Evolutionary conservation across 2,797 vertebrate species (phyloP).

Genomic region (Spea hammondii): DNA sequence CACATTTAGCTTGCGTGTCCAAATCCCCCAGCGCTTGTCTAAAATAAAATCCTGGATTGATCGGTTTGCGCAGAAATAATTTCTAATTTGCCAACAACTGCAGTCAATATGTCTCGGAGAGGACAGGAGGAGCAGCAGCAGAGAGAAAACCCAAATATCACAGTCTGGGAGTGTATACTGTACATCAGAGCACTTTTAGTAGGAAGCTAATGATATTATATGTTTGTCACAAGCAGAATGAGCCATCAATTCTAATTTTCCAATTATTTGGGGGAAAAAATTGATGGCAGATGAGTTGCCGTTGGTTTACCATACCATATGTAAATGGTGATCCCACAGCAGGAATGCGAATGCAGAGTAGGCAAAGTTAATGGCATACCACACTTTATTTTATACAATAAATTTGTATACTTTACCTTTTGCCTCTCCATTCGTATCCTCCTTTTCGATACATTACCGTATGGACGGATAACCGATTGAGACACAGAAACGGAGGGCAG

Average conservation of each 20-base stretch:
- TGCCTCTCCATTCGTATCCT: too few species aligned
- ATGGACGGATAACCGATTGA: too few species aligned
- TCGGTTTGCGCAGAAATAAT: conserved; percentile 49
- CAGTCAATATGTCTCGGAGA: conserved; percentile 26
- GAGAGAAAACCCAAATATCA: neutral
- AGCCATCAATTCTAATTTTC: conserved; percentile 27
- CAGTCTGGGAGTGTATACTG: neutral
- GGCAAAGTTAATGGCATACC: too few species aligned
- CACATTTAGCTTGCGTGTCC: neutral
- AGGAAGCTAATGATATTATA: neutral
- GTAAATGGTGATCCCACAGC: too few species aligned
- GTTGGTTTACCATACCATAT: neutral
- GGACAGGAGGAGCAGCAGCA: neutral
- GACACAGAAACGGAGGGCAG: too few species aligned
- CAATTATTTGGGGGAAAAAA: conserved; percentile 17
- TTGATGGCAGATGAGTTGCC: neutral
- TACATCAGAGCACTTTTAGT: neutral
- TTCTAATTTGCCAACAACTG: conserved; percentile 45
- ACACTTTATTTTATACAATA: too few species aligned
- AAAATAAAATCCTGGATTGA: conserved; percentile 26
- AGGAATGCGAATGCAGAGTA: too few species aligned
- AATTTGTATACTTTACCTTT: too few species aligned
- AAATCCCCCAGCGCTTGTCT: neutral
- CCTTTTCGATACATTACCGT: too few species aligned
- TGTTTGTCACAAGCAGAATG: neutral